Evolutionary conservation across 2,113 vertebrate species (phyloP), one percentile per base, ranked within the genome.

Genomic region (Malurus cyaneus): DNA sequence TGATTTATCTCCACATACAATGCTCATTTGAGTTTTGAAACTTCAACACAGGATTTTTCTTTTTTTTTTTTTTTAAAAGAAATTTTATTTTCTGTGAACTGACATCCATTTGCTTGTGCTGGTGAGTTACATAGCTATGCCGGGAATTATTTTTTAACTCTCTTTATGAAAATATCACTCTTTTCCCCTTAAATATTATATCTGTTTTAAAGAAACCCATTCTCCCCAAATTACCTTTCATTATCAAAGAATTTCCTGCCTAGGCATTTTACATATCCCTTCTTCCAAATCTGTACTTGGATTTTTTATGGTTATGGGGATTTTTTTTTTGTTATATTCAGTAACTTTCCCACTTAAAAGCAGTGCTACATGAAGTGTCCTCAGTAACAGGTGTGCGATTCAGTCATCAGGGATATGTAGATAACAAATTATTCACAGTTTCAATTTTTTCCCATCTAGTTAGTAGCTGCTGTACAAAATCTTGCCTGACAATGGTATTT

Each of bases 191-290:
- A 82, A 61, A 74, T 94, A 39, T 73, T 84, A 47, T 95, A 70
- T 95, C 88, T 94, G 61, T 77, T 93, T 76, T 89, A 82, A 88
- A 94, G 92, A 88, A 91, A 92, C 77, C 52, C 80, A 49, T 95
- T 95, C 89, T 94, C 73, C 89, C 86, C 84, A 88, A 94, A 94
- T 93, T 86, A 95, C 91, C 89, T 91, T 67, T 76, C 54, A 94
- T 96, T 95, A 86, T 93, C 95, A 90, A 96, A 90, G 82, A 86
- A 97, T 88, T 94, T 94, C 95, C 95, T 93, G 93, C 66, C 88
- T 87, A 65, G 9, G 39, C 31, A 88, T 53, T 92, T 94, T 70
- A 89, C 23, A 47, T 79, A 86, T 82, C 19, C 11, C 54, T 20
- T 73, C 49, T 80, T 61, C 32, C 18, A 89, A 91, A 80, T 7